Conservation (phyloP, 2,888 invertebrate genomes). For the Ecliptopera silaceata region DNA sequence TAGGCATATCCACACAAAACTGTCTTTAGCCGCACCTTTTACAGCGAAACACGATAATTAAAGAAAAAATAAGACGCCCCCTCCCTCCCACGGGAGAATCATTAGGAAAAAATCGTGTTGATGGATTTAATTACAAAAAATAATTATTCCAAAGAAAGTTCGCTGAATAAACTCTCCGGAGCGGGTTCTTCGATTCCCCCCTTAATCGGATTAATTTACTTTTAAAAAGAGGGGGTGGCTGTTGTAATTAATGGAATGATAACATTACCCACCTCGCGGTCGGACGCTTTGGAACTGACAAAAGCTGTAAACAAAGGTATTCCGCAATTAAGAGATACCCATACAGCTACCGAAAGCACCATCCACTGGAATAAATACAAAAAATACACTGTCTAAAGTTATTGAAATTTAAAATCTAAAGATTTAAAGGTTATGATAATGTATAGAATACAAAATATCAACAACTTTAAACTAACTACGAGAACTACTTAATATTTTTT, state of each 20-base stretch:
- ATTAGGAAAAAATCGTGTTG: conserved; percentile 84
- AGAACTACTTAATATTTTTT: too few relatives aligned
- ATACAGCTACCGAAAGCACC: not conserved
- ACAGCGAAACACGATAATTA: conserved; percentile 55
- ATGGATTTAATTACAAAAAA: conserved; percentile 84
- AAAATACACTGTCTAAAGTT: too few relatives aligned
- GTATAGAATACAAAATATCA: too few relatives aligned
- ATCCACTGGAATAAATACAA: not conserved
- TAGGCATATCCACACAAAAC: conserved; percentile 40
- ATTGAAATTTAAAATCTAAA: too few relatives aligned
- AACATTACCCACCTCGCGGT: conserved; percentile 80
- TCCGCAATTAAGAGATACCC: conserved; percentile 21
- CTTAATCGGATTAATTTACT: conserved; percentile 83
- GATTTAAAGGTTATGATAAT: too few relatives aligned
- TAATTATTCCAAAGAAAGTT: conserved; percentile 82
- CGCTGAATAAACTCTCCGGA: conserved; percentile 80
- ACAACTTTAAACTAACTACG: too few relatives aligned
- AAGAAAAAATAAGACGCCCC: conserved; percentile 61
- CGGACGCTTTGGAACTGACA: conserved; percentile 63
- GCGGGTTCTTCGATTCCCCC: conserved; percentile 81
- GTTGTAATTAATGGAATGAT: conserved; percentile 83
- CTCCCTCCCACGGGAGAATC: conserved; percentile 76
- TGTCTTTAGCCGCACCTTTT: conserved; percentile 37
- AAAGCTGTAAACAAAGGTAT: conserved; percentile 45
- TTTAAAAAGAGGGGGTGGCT: conserved; percentile 79